Conservation (phyloP, 2,113 vertebrate species). For the Carollia perspicillata region DNA sequence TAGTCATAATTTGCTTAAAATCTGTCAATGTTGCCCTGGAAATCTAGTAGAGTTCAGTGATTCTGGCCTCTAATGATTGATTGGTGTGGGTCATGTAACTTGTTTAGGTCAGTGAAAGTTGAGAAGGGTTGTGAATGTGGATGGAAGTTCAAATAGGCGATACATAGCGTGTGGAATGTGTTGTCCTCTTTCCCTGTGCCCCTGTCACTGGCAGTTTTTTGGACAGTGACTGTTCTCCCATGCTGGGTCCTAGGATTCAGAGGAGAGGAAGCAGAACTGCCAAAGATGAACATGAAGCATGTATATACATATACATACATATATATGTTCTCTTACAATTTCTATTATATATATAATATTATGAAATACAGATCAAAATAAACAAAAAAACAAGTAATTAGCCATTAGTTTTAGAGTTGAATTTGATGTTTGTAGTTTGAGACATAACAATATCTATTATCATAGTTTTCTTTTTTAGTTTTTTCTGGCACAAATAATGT, state of each 20-base stretch:
- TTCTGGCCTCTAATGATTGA: not conserved
- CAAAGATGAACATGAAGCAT: not conserved
- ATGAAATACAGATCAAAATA: not conserved
- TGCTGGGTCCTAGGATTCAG: not conserved
- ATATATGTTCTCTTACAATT: too few species aligned
- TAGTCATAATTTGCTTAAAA: not conserved
- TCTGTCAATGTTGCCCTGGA: not conserved
- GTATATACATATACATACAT: too few species aligned
- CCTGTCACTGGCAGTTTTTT: too few species aligned
- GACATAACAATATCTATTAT: not conserved
- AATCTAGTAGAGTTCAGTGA: fast-evolving
- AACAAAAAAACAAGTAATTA: not conserved
- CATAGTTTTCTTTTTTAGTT: not conserved
- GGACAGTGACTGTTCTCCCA: fast-evolving
- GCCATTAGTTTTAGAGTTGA: not conserved
- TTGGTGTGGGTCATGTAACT: not conserved
- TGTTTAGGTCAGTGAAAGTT: not conserved
- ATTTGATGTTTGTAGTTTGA: not conserved
- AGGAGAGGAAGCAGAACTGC: not conserved
- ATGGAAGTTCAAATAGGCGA: not conserved
- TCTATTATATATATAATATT: too few species aligned
- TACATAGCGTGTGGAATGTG: not conserved
- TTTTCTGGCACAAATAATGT: not conserved
- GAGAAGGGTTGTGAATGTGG: not conserved
- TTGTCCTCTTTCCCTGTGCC: not conserved